A percentile compares a stretch with the other conserved stretches of the same genome.
Evolutionary conservation across 2,113 vertebrate genomes (phyloP).

Genomic region (Nycticorax nycticorax): DNA sequence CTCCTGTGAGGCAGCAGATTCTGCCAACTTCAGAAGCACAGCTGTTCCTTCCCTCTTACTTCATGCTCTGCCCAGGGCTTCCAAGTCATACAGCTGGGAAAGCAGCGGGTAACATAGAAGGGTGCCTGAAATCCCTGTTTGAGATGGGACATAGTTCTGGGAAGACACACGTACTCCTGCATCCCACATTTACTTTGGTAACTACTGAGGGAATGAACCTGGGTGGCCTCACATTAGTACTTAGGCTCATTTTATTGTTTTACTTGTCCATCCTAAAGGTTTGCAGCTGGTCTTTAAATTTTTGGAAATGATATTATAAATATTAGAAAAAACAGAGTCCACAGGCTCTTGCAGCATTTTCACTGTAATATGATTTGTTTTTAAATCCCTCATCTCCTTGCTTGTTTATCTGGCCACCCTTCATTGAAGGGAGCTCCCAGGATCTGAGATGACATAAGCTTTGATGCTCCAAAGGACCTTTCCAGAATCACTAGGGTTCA

Average conservation of each 20-base stretch:
- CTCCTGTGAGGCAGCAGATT: neutral
- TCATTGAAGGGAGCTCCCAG: neutral
- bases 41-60: neutral
- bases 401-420: neutral
- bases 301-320: conserved; percentile 34
- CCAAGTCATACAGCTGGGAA: neutral
- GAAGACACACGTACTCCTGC: neutral
- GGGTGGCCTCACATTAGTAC: neutral
- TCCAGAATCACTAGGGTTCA: neutral
- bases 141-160: neutral
- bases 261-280: conserved; percentile 10
- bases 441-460: neutral
- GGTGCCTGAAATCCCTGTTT: neutral
- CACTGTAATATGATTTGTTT: neutral
- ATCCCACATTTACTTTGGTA: neutral
- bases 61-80: neutral
- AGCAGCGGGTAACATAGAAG: neutral
- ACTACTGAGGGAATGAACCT: neutral
- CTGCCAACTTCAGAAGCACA: neutral
- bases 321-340: conserved; percentile 2
- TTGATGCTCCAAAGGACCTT: neutral
- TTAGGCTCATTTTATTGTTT: conserved; percentile 27
- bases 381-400: neutral
- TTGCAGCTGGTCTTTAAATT: conserved; percentile 35
- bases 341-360: neutral